Evolutionary conservation across 2,797 vertebrate species (phyloP), one percentile per base, ranked within the genome.

Genomic region (Presbytis comata): DNA sequence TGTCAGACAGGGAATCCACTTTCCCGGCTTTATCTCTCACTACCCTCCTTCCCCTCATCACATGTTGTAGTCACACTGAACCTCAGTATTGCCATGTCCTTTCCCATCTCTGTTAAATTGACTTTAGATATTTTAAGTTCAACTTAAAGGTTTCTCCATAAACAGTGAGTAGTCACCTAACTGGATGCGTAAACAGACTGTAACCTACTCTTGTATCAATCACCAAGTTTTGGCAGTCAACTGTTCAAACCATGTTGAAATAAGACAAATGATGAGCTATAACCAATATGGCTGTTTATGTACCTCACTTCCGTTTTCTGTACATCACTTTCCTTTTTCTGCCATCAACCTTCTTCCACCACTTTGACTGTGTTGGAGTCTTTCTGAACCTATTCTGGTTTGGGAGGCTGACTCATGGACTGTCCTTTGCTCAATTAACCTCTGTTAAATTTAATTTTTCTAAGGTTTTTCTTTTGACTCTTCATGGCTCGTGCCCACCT

Each of bases 31-130:
- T n/a, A 19, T 39, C 50, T 82, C 67, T 57, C 55, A 22, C 10
- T 1, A 0, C 3, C 44, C 5, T 84, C 3, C 1, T 16, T 28
- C 8, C 33, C 78, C 46, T 92, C 92, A 44, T 7, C 64, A 39
- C 19, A 7, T 8, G 41, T 16, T 22, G 0, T 1, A 36, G 57
- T 44, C 39, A 39, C 44, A 5, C 0, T 79, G 41, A 53, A 41
- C 28, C 59, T 13, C 30, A 1, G 3, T 10, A 16, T 3, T 46
- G 39, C 28, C n/a, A 0, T n/a, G 10, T 30, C 46, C 48, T 50
- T 64, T 53, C 6, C 19, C 86, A 28, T 4, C 26, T 41, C 11
- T 67, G 17, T n/a, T n/a, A 19, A 17, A n/a, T n/a, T 67, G n/a
- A 67, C 33, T n/a, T n/a, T n/a, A 67, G 33, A 67, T n/a, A 67